Base-by-base conservation (phyloP, 2,113 vertebrate genomes). In the Cyprinodon tularosa region DNA sequence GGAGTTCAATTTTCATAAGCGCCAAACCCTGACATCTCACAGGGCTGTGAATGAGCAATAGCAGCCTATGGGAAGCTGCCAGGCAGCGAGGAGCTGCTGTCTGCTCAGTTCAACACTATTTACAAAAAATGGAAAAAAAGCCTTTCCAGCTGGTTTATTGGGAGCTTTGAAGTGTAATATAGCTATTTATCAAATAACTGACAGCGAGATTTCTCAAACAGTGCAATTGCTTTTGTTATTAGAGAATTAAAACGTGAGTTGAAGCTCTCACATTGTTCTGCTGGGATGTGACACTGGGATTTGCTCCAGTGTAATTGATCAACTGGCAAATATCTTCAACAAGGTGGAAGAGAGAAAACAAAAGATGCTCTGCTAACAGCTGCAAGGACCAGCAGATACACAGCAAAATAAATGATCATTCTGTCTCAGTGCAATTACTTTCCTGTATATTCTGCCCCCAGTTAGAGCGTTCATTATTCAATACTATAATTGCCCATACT, bases 151-250 rank as follows among this genome's bases (percentile, higher is more conserved):
- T 78, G 66, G 70, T 91, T 93, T 87, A 90, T 85, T 84, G 81
- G 84, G 79, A 81, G 74, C 83, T 91, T 90, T 92, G 87, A 90
- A 84, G 87, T 87, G 86, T 81, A 62, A 82, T 86, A 78, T 76
- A 72, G 79, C 61, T 72, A 62, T 84, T 88, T 75, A 87, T 88
- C 84, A 89, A 89, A 89, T 88, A 88, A 45, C n/a, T 88, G 77
- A 85, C 88, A 87, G 81, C 68, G 61, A 65, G 76, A 71, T 68
- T 73, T 62, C 62, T 72, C 60, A 69, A 77, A 80, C 75, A 68
- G 75, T 48, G 68, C 53, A 81, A 87, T 82, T 83, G 83, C 72
- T 77, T 90, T 89, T 87, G 78, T 91, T 80, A 89, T 89, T 85
- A 81, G 80, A 74, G 89, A 87, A 86, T 88, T 82, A 66, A 80